Evolutionary conservation across 1,140 invertebrate species (phyloP).

Genomic region (Temnothorax curvispinosus): DNA sequence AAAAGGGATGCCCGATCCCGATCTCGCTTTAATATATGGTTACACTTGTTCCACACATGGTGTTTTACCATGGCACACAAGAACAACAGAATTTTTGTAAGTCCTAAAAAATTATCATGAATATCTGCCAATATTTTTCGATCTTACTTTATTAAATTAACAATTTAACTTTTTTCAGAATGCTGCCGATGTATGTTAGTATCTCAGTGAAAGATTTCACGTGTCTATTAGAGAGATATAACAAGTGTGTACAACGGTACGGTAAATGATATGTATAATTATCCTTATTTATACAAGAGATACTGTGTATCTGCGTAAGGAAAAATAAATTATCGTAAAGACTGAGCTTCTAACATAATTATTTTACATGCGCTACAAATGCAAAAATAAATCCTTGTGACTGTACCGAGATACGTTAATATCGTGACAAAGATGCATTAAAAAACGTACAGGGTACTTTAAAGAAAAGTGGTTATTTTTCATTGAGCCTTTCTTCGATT

Average conservation of each 20-base stretch:
- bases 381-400: background rate
- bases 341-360: conserved; percentile 20
- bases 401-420: background rate
- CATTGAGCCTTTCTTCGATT: background rate
- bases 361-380: background rate
- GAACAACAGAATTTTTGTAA: conserved; percentile 89
- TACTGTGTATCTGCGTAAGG: conserved; percentile 17
- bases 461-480: background rate
- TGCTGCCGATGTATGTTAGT: conserved; percentile 85
- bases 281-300: conserved; percentile 47
- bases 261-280: conserved; percentile 86
- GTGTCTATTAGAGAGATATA: conserved; percentile 87
- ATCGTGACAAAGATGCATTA: background rate
- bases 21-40: conserved; percentile 88
- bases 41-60: conserved; percentile 87
- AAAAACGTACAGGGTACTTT: background rate
- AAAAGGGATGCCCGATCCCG: conserved; percentile 88
- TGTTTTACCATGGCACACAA: conserved; percentile 90
- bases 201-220: conserved; percentile 87
- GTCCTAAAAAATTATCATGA: conserved; percentile 44
- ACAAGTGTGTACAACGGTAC: conserved; percentile 89
- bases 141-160: conserved; percentile 25
- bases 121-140: background rate
- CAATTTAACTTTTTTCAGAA: conserved; percentile 74
- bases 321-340: conserved; percentile 27